Conservation (phyloP, 2,888 invertebrate species). For the Empis livida region DNA sequence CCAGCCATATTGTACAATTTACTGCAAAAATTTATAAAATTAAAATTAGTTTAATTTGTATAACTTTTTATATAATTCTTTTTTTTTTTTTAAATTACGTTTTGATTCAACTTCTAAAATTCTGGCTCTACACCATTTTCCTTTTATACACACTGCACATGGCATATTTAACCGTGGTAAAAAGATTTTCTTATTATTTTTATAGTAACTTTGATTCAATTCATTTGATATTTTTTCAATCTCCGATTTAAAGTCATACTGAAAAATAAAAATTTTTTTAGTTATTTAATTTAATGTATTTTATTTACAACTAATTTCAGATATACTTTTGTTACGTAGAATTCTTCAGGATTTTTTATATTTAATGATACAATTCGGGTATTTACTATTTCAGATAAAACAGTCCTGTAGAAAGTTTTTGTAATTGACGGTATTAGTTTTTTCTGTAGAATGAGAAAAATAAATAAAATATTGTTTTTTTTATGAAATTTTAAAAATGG, state of each 20-base stretch:
- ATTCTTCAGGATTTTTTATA: conserved; percentile 48
- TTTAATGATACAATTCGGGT: conserved; percentile 15
- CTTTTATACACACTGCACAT: conserved; percentile 21
- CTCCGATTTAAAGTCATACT: conserved; percentile 14
- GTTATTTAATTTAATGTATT: neutral
- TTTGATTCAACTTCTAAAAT: conserved; percentile 20
- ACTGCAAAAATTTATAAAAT: conserved; percentile 13
- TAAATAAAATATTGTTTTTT: too few species aligned
- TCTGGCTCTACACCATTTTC: conserved; percentile 25
- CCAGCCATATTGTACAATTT: conserved; percentile 21
- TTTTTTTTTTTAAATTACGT: too few species aligned
- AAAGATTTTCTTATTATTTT: conserved; percentile 29
- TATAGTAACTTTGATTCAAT: conserved; percentile 15
- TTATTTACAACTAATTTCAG: neutral
- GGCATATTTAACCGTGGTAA: conserved; percentile 20
- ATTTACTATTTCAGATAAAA: neutral
- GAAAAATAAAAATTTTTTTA: conserved; percentile 1
- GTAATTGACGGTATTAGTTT: conserved; percentile 11
- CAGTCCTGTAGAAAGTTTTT: neutral
- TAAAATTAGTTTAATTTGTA: neutral
- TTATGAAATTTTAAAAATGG: too few species aligned
- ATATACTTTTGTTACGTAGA: conserved; percentile 52
- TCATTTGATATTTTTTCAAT: conserved; percentile 11
- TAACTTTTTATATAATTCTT: too few species aligned
- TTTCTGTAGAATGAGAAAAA: conserved; percentile 9